Base-by-base conservation (phyloP, 2,888 invertebrate species). In the Lepetodrilus schrolli region DNA sequence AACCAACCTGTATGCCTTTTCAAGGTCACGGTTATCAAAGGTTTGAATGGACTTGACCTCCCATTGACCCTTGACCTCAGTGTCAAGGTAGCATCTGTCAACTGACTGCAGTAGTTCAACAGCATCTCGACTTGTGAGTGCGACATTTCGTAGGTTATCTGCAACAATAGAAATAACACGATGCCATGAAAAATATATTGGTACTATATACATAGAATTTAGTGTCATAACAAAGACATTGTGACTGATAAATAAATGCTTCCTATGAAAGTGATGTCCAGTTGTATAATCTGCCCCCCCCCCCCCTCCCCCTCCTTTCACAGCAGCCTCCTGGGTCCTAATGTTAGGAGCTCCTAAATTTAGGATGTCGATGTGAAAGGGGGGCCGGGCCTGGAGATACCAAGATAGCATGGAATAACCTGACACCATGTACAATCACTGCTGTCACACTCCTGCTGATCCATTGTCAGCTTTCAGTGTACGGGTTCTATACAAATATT, bases 101-200 rank as follows among this genome's bases (percentile, higher is more conserved):
- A 84, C 76, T 34, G 75, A 79, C 21, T 72, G 73, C 21, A 80
- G 49, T 20, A 86, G 69, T 48, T 86, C 84, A 38, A 78, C 74
- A 8, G 83, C 82, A 83, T 86, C 86, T 68, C 86, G 79, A 69
- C 84, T 84, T 17, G 73, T 83, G 10, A 80, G 8, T 17, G 79
- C 78, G 17, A 85, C 79, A 48, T 70, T 76, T 34, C 82, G 66
- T 48, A 86, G 77, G 66, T 82, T 83, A 78, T 82, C 85, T 85
- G 75, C 21, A 78, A 78, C 26, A 50, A 49, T n/a, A n/a, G n/a
- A n/a, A n/a, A n/a, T n/a, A n/a, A n/a, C n/a, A n/a, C n/a, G n/a
- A n/a, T n/a, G n/a, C n/a, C n/a, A 74, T 21, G 30, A 69, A 37
- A 7, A 7, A 47, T 13, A 37, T 13, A 5, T 30, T 2, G 5